These are phyloP conservation scores for Vireo altiloquus DNA, from an alignment of 2,113 vertebrate species.

Conservation along the genomic window DNA sequence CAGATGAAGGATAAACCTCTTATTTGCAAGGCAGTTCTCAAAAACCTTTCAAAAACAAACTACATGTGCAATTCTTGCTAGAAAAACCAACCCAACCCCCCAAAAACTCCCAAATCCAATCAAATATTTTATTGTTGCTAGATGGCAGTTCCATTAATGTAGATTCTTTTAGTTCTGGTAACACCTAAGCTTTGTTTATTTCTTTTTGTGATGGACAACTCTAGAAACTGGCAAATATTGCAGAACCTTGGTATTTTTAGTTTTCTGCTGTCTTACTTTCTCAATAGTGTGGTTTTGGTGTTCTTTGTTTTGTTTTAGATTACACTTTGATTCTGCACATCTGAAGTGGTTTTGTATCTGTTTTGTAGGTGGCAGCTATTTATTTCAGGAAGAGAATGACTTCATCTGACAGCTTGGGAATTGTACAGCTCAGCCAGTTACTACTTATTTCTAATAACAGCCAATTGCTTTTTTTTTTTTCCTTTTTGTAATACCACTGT, in stretches of 20 bases:
- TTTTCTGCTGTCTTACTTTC: not conserved
- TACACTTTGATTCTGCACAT: not conserved
- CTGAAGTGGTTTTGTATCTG: not conserved
- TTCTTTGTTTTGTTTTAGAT: constrained; percentile 34
- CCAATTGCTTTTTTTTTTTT: not conserved
- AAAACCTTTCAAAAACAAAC: not conserved
- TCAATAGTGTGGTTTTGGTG: not conserved
- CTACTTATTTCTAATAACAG: not conserved
- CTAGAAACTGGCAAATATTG: not conserved
- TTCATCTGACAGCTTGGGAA: constrained; percentile 23
- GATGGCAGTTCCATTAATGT: not conserved
- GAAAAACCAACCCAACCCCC: not conserved
- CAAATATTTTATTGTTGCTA: not conserved
- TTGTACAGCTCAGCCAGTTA: constrained; percentile 2
- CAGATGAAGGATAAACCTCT: not conserved
- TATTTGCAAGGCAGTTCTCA: not conserved
- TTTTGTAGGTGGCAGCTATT: constrained; percentile 27
- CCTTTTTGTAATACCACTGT: not conserved
- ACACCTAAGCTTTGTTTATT: not conserved
- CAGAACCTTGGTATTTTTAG: not conserved
- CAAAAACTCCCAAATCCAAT: not conserved
- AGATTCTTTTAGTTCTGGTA: not conserved
- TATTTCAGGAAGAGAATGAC: constrained; percentile 11
- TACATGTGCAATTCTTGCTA: not conserved
- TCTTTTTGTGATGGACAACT: not conserved